Evolutionary conservation across 2,888 invertebrate genomes (phyloP), one percentile per base, ranked within the genome.

Genomic region (Drosophila ustulata): DNA sequence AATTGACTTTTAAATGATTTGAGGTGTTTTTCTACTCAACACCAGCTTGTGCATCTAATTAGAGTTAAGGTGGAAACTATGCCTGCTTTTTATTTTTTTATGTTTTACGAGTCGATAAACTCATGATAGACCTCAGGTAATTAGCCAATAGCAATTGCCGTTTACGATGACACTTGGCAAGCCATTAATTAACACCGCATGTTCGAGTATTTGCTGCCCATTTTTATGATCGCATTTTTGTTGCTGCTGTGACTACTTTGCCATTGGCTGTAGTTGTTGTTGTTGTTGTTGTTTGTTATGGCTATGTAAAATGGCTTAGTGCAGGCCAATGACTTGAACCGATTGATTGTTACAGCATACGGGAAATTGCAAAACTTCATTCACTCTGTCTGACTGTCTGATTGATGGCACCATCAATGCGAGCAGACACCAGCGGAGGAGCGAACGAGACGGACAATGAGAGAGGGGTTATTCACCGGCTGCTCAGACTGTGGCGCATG

Each of bases 271-370:
- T 2, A 3, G 9, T 26, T 8, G 26, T 3, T 5, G 18, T 18
- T 51, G 59, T 50, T 45, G 39, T 23, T 47, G 30, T 39, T 1
- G 18, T 23, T 34, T 32, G 34, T 25, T 49, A 18, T 26, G 9
- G 9, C 11, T 39, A 25, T 28, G 34, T 50, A 13, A 51, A 43
- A 51, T 23, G 39, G 7, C 41, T 45, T 37, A 45, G 39, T 58
- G 49, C 66, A 67, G 73, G 75, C 75, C 78, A 78, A 63, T 74
- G 75, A 75, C 78, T 73, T 30, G 49, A 23, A 13, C 30, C 52
- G 49, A 49, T 9, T 58, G 45, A 39, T 37, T 43, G n/a, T 37
- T 58, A 55, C 34, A 56, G 39, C 34, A 57, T 45, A 57, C 57
- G 61, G 73, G 57, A 75, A 73, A 73, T 73, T 50, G 74, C 43